phyloP scores from a whole-genome alignment of 1,140 invertebrate species.

The Euwallacea similis region DNA sequence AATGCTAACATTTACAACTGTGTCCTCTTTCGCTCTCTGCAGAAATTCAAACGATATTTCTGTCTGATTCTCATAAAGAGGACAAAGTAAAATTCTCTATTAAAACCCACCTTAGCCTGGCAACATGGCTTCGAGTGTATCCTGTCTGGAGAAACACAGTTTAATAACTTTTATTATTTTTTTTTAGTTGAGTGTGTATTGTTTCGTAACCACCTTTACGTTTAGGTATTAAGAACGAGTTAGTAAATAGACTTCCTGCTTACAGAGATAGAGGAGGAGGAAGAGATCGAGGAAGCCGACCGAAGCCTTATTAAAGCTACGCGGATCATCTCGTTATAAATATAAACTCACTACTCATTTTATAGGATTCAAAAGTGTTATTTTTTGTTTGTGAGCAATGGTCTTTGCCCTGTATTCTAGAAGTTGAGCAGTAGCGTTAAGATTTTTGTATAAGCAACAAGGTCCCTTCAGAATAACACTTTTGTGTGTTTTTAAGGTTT shows the following conservation, averaged over 20 bases:
- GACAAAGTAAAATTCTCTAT: slow-evolving; percentile 42
- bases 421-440: too few species aligned
- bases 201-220: neutral
- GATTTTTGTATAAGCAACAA: too few species aligned
- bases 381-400: too few species aligned
- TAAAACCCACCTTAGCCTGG: slow-evolving; percentile 44
- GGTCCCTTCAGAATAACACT: too few species aligned
- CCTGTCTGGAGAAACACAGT: slow-evolving; percentile 49
- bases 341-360: neutral
- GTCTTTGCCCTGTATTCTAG: too few species aligned
- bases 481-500: too few species aligned
- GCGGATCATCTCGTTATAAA: neutral
- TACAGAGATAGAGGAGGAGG: slow-evolving; percentile 30
- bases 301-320: slow-evolving; percentile 43
- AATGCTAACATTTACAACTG: neutral
- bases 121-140: slow-evolving; percentile 43
- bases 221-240: slow-evolving; percentile 7
- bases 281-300: slow-evolving; percentile 38
- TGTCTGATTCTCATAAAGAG: slow-evolving; percentile 39
- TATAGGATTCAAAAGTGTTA: too few species aligned
- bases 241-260: slow-evolving; percentile 6
- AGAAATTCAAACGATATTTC: slow-evolving; percentile 26
- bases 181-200: neutral
- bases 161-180: slow-evolving; percentile 12
- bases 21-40: slow-evolving; percentile 33